Base-by-base conservation (phyloP, 1,140 invertebrate genomes). In the Eupristina koningsbergeri region DNA sequence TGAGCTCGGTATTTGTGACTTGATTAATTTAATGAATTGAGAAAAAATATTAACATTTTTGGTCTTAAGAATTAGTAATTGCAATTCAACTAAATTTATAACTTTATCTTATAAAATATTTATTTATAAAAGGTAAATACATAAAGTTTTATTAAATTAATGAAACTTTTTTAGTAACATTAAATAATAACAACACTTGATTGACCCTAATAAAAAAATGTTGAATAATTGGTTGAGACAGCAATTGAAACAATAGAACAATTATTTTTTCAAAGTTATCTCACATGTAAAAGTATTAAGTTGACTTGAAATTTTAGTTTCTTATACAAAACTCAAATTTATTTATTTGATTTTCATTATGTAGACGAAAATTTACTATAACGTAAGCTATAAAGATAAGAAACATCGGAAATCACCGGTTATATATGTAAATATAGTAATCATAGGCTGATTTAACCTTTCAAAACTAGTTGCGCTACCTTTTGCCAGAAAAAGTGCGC, bases 371-470 rank as follows among this genome's bases (percentile, higher is more conserved):
- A 41, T 74, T 50, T 31, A 45, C 67, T 39, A 45, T 11, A 29
- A 36, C 3, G 9, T 31, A 29, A 39, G 15, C 13, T 50, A 67
- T 11, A 58, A 58, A 26, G 53, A 13, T 58, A 58, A 26, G 17
- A 74, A n/a, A 19, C n/a, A 3, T 74, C 80, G 58, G 29, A 22
- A 34, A 74, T 81, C 53, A 17, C 39, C 34, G 34, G 80, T 53
- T 73, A 75, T 82, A 19, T 41, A 81, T 74, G 17, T 73, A 82
- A 39, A 69, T 50, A 64, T 29, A 17, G 31, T 47, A 53, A 80
- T 2, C 47, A 7, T 81, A 64, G 34, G 58, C 80, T 31, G 71
- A 81, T 74, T 75, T 75, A 75, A 39, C 73, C 41, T 82, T 69
- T 76, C 71, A 26, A 13, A 39, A 64, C 9, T 76, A 31, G 41